Evolutionary conservation across 2,113 vertebrate genomes (phyloP).

Genomic region (Gorsachius goisagi): DNA sequence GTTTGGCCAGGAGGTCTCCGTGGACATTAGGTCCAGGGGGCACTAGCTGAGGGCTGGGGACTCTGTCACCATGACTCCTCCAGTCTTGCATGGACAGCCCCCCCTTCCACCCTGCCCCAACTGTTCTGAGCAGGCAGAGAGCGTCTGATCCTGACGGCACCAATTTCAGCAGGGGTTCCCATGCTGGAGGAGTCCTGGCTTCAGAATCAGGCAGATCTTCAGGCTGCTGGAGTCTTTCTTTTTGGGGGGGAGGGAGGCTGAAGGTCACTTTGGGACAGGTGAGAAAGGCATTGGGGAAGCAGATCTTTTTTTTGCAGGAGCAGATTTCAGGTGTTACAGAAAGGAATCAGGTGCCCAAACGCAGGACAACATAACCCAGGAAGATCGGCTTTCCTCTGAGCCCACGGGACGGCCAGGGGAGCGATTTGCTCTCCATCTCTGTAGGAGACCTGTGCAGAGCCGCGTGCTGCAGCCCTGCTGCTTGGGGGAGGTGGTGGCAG

Average conservation of each 20-base stretch:
- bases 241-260: background rate
- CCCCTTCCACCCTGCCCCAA: background rate
- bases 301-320: background rate
- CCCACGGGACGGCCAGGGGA: accelerated
- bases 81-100: background rate
- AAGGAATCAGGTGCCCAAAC: background rate
- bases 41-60: background rate
- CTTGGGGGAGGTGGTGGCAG: background rate
- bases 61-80: background rate
- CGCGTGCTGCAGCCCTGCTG: background rate
- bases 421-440: background rate
- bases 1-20: background rate
- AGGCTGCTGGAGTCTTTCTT: background rate
- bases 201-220: background rate
- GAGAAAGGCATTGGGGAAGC: background rate
- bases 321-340: background rate
- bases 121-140: background rate
- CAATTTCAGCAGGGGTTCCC: background rate
- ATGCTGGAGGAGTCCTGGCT: background rate
- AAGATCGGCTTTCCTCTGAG: accelerated
- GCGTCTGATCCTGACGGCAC: background rate
- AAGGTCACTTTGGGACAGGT: background rate
- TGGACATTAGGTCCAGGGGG: too few species aligned
- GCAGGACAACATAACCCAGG: background rate
- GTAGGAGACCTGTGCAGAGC: background rate